Conservation (phyloP, 1,140 invertebrate genomes). For the Megathymus violae region DNA sequence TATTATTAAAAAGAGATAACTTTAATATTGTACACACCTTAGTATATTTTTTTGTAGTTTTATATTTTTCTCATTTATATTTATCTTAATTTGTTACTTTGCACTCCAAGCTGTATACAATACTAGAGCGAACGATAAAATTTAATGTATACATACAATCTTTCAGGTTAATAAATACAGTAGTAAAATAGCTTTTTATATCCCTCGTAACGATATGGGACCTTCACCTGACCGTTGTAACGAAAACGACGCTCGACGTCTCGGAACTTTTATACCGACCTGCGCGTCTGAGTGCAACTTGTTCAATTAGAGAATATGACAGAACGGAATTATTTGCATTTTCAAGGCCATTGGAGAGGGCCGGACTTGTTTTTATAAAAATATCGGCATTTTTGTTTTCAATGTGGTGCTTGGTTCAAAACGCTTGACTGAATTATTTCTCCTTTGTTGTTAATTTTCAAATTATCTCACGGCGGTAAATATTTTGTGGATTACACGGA, state of each 20-base stretch:
- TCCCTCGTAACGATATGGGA: conserved; percentile 53
- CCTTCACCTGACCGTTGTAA: conserved; percentile 24
- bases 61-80: conserved; percentile 56
- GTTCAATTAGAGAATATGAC: conserved; percentile 16
- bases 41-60: conserved; percentile 66
- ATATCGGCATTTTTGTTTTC: conserved; percentile 14
- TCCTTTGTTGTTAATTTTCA: conserved; percentile 10
- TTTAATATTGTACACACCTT: conserved; percentile 79
- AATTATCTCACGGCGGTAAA: conserved; percentile 29
- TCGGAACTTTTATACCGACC: conserved; percentile 19
- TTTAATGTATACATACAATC: conserved; percentile 65
- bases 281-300: conserved; percentile 25
- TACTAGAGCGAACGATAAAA: conserved; percentile 68
- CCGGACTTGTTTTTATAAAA: conserved; percentile 36
- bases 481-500: conserved; percentile 39
- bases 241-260: conserved; percentile 13
- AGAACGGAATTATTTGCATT: conserved; percentile 27
- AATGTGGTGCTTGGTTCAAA: conserved; percentile 5
- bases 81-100: conserved; percentile 73
- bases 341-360: conserved; percentile 55
- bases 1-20: conserved; percentile 62
- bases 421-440: conserved; percentile 15
- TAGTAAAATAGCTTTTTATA: conserved; percentile 74
- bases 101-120: conserved; percentile 77
- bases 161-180: conserved; percentile 69